These are phyloP conservation scores for Malurus alboscapulatus DNA, from an alignment of 2,113 vertebrate species.

Conservation along the genomic window DNA sequence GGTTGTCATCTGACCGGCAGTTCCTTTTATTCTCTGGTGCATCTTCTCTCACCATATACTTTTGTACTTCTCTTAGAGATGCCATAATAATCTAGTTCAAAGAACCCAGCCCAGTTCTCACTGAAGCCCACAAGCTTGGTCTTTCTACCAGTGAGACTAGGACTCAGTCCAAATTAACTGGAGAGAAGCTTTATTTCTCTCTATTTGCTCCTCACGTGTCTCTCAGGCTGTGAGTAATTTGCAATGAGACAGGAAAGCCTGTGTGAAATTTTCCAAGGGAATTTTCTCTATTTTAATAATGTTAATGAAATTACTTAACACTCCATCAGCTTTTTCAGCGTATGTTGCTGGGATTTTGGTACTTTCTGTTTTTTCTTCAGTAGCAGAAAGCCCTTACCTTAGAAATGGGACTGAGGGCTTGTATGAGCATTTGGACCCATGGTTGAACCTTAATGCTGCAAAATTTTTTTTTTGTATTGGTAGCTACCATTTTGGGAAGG, in stretches of 20 bases:
- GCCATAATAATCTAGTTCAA: constrained; percentile 35
- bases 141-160: constrained; percentile 28
- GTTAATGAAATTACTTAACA: constrained; percentile 3
- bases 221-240: constrained; percentile 38
- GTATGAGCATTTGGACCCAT: accelerated
- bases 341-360: not conserved
- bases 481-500: not conserved
- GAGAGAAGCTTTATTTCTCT: constrained; percentile 37
- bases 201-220: not conserved
- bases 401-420: not conserved
- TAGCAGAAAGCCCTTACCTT: not conserved
- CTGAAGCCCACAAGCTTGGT: constrained; percentile 25
- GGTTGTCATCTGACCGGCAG: not conserved
- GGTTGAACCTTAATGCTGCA: not conserved
- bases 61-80: not conserved
- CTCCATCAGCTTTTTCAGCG: not conserved
- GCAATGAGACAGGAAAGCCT: not conserved
- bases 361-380: not conserved
- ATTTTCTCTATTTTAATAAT: constrained; percentile 28
- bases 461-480: not conserved
- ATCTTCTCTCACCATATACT: not conserved
- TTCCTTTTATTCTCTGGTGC: not conserved
- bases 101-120: constrained; percentile 41
- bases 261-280: constrained; percentile 50
- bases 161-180: not conserved